Percentiles rank a stretch among this genome's conserved stretches.
Evolutionary conservation across 2,797 vertebrate species (phyloP).

Genomic region (Rhynchotus rufescens): DNA sequence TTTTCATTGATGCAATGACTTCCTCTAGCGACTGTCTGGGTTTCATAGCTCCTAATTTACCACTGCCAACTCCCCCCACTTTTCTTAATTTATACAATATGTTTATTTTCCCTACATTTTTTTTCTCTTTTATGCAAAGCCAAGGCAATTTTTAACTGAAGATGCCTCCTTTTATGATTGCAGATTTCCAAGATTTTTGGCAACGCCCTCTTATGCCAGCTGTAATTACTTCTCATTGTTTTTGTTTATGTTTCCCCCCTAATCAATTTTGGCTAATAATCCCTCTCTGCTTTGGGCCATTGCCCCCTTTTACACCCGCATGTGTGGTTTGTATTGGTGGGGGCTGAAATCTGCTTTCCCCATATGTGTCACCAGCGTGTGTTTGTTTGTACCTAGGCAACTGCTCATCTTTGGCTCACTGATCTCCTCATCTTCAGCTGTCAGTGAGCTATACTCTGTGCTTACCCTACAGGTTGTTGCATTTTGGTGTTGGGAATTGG

Average conservation of each 20-base stretch:
- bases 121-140: conserved; percentile 60
- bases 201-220: neutral
- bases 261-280: conserved; percentile 69
- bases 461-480: neutral
- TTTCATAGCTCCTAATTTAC: conserved; percentile 32
- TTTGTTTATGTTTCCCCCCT: conserved; percentile 54
- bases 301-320: neutral
- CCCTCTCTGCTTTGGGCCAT: conserved; percentile 37
- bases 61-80: conserved; percentile 53
- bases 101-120: conserved; percentile 68
- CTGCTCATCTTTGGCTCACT: accelerated
- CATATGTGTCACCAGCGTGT: accelerated
- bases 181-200: conserved; percentile 58
- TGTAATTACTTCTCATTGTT: conserved; percentile 39
- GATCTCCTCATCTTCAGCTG: neutral
- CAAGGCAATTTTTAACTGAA: conserved; percentile 64
- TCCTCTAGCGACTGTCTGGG: conserved; percentile 36
- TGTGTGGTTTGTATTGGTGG: neutral
- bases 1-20: conserved; percentile 23
- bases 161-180: conserved; percentile 43
- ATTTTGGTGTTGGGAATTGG: neutral
- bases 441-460: neutral
- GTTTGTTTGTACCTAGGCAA: neutral
- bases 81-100: conserved; percentile 63
- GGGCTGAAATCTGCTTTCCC: neutral